phyloP scores from a whole-genome alignment of 2,797 vertebrate species.

The Lepidocolaptes lacrymiger region DNA sequence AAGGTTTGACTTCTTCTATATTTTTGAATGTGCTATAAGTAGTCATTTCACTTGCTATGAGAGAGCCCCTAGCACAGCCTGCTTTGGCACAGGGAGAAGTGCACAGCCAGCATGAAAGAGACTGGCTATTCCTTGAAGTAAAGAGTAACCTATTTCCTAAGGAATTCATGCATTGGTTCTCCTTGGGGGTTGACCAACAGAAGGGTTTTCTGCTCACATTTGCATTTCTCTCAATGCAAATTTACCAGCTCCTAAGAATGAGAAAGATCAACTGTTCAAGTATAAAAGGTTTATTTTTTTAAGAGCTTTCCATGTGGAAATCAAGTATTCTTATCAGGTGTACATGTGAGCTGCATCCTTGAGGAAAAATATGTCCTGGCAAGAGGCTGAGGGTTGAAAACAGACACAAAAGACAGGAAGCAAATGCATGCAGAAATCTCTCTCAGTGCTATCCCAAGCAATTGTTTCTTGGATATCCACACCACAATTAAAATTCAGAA shows the following conservation, averaged over 20 bases:
- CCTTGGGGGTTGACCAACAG: background rate
- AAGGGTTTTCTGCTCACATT: background rate
- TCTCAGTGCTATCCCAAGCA: background rate
- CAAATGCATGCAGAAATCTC: constrained; percentile 8
- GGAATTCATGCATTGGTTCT: background rate
- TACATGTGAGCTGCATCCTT: background rate
- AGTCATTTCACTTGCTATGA: background rate
- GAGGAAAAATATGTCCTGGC: constrained; percentile 9
- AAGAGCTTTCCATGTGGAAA: constrained; percentile 19
- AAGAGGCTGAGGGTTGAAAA: constrained; percentile 16
- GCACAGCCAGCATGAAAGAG: background rate
- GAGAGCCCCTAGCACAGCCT: background rate
- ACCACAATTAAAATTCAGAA: constrained; percentile 11
- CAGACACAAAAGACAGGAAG: background rate
- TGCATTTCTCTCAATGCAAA: background rate
- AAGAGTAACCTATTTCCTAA: background rate
- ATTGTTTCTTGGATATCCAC: background rate
- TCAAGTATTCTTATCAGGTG: constrained; percentile 51
- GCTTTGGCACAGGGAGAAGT: background rate
- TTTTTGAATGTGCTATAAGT: accelerated
- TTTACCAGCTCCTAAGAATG: background rate
- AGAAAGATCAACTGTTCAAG: constrained; percentile 1
- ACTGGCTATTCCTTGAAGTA: background rate
- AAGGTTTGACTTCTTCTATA: background rate
- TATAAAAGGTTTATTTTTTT: background rate